These are phyloP conservation scores for Astropecten irregularis DNA, from an alignment of 53 echinoderm and acorn worm species.

Conservation along the genomic window DNA sequence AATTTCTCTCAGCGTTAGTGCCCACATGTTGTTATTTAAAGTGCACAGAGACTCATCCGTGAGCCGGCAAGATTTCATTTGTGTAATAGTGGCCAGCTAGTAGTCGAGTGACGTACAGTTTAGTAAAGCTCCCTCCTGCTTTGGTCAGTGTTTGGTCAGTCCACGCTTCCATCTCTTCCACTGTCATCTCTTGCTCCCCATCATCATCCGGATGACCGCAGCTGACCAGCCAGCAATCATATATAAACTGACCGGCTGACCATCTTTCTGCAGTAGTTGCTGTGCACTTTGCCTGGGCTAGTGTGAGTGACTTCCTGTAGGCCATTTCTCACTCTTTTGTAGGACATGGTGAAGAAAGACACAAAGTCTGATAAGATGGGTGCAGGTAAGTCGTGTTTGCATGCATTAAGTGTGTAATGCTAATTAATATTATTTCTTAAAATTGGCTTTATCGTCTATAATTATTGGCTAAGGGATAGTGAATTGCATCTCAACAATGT, in stretches of 20 bases:
- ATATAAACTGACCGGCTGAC: too few relatives aligned
- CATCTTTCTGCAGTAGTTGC: not conserved
- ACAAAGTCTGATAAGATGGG: constrained; percentile 41
- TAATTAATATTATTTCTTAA: not conserved
- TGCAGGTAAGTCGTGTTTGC: constrained; percentile 27
- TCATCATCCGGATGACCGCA: not conserved
- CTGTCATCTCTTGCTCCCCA: not conserved
- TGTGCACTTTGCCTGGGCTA: not conserved
- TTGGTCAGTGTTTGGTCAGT: not conserved
- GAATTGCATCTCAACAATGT: not conserved
- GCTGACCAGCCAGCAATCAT: not conserved
- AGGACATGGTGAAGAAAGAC: constrained; percentile 54
- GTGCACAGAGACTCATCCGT: too few relatives aligned
- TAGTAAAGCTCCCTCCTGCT: not conserved
- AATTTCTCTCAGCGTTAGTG: too few relatives aligned
- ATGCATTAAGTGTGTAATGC: not conserved
- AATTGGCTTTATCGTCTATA: not conserved
- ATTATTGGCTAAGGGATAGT: not conserved
- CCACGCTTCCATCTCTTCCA: not conserved
- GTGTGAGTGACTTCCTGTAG: constrained; percentile 5
- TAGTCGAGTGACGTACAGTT: too few relatives aligned
- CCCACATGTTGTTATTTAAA: too few relatives aligned
- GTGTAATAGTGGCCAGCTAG: too few relatives aligned
- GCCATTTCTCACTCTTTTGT: constrained; percentile 1
- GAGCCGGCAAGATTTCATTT: too few relatives aligned